A percentile compares a stretch with the other conserved stretches of the same genome.
Evolutionary conservation across 2,113 vertebrate genomes (phyloP).

Genomic region (Pygathrix nemaeus): DNA sequence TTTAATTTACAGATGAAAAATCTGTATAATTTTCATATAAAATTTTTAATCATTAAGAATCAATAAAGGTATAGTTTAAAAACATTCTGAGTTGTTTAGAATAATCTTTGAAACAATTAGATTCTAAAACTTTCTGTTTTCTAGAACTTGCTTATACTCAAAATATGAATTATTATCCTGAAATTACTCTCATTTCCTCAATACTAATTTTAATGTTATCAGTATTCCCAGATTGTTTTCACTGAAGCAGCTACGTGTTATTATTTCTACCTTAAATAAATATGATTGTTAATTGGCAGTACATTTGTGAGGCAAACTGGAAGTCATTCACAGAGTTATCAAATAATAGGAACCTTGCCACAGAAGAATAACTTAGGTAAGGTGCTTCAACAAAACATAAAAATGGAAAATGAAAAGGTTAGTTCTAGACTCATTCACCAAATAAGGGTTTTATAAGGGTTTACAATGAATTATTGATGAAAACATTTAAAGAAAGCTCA

Average conservation of each 20-base stretch:
- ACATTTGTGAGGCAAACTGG: constrained; percentile 52
- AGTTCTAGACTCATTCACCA: constrained; percentile 47
- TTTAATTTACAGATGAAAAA: constrained; percentile 39
- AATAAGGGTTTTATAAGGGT: constrained; percentile 44
- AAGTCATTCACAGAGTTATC: constrained; percentile 69
- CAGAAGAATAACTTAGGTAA: constrained; percentile 52
- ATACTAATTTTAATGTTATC: constrained; percentile 56
- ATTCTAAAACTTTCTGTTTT: constrained; percentile 36
- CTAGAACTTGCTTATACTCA: not conserved
- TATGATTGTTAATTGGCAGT: constrained; percentile 43
- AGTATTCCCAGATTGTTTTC: constrained; percentile 42
- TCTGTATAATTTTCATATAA: not conserved
- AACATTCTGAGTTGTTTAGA: not conserved
- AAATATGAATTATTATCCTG: constrained; percentile 25
- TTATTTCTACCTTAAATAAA: constrained; percentile 60
- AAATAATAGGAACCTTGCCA: constrained; percentile 61
- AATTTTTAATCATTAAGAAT: not conserved
- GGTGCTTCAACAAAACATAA: constrained; percentile 17
- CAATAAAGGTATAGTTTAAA: not conserved
- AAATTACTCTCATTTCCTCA: constrained; percentile 39
- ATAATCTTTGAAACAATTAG: not conserved
- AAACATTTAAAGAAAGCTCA: constrained; percentile 54
- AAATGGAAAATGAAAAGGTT: constrained; percentile 57
- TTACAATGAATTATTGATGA: constrained; percentile 62
- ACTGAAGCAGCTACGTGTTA: not conserved